Percentiles rank a stretch among this genome's conserved stretches.
These are phyloP conservation scores for Tupaia chinensis DNA, from an alignment of 2,113 vertebrate genomes.

Conservation along the genomic window DNA sequence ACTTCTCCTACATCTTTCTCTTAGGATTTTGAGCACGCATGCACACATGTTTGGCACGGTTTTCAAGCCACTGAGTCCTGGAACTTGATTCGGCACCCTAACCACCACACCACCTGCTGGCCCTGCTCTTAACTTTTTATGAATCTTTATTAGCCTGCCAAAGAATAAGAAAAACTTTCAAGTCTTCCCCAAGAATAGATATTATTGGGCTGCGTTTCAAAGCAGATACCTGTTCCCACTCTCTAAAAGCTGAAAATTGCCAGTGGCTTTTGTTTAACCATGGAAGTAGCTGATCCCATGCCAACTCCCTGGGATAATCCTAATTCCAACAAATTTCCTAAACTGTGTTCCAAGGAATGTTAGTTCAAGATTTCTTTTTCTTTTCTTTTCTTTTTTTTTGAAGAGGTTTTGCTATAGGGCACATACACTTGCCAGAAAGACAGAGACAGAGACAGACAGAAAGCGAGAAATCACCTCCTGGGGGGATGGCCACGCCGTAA, in stretches of 20 bases:
- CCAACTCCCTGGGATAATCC: neutral
- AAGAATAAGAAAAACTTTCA: neutral
- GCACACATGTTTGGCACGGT: too few relatives aligned
- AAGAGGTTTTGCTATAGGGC: too few relatives aligned
- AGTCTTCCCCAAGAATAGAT: neutral
- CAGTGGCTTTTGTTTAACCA: neutral
- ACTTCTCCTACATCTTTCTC: too few relatives aligned
- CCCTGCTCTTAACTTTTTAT: neutral
- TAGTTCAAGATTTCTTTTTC: neutral
- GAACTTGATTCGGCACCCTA: too few relatives aligned
- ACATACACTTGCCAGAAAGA: too few relatives aligned
- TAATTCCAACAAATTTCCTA: conserved; percentile 7
- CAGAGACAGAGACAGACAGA: too few relatives aligned
- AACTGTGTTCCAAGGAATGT: neutral
- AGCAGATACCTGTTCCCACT: neutral
- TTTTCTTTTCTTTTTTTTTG: too few relatives aligned
- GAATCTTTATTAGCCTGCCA: neutral
- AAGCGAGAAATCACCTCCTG: too few relatives aligned
- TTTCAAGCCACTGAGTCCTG: too few relatives aligned
- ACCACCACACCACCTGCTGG: too few relatives aligned
- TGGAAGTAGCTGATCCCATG: neutral
- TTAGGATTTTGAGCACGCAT: too few relatives aligned
- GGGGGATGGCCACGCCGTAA: too few relatives aligned
- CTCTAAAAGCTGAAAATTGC: neutral
- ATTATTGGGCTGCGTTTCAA: neutral